Evolutionary conservation across 2,113 vertebrate genomes (phyloP).

Genomic region (Clarias macrocephalus): DNA sequence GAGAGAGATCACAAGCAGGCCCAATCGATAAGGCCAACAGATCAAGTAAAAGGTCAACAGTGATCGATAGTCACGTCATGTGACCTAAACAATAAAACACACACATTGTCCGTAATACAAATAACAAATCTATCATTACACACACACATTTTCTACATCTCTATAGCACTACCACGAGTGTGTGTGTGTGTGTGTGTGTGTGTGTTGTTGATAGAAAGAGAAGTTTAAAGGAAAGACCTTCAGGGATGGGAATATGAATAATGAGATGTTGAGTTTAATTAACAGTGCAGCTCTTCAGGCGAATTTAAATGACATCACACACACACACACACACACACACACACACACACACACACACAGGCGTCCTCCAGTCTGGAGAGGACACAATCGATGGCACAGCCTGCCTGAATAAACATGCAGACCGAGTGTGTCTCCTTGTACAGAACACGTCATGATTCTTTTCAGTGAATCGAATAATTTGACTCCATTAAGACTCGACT

Average conservation of each 20-base stretch:
- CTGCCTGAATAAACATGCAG: neutral
- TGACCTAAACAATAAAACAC: neutral
- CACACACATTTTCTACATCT: neutral
- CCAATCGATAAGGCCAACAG: slow-evolving; percentile 1
- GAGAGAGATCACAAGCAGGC: neutral
- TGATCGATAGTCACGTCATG: neutral
- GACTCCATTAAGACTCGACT: neutral
- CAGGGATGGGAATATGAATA: slow-evolving; percentile 24
- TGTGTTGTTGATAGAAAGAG: neutral
- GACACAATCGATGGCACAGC: neutral
- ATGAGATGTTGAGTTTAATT: slow-evolving; percentile 32
- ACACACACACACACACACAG: neutral
- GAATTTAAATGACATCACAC: slow-evolving; percentile 12
- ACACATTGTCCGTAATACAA: neutral
- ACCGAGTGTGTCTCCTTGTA: neutral
- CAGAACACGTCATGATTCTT: neutral
- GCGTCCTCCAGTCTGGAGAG: neutral
- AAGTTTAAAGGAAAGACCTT: neutral
- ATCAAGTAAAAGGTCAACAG: slow-evolving; percentile 15
- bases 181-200: neutral
- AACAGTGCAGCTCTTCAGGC: neutral
- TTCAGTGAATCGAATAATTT: neutral
- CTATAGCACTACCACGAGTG: neutral
- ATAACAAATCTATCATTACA: neutral
- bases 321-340: slow-evolving; percentile 12